These are phyloP conservation scores for Dicrurus megarhynchus DNA, from an alignment of 2,113 vertebrate genomes.

Conservation along the genomic window DNA sequence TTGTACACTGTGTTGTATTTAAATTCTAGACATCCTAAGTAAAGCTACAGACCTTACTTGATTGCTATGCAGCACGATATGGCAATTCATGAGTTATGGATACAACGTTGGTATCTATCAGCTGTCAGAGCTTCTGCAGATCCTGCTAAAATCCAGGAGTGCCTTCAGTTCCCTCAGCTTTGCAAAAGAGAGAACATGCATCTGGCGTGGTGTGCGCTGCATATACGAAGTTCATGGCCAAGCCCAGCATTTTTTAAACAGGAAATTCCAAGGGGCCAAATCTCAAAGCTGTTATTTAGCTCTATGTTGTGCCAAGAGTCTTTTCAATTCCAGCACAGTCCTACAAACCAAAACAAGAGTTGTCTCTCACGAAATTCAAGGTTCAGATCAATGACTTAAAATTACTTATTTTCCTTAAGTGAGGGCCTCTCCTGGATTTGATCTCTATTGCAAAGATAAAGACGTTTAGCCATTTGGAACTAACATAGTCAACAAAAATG, in stretches of 20 bases:
- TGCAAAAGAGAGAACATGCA: background rate
- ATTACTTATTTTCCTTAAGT: background rate
- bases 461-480: background rate
- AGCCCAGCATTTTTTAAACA: slow-evolving; percentile 41
- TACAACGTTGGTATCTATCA: background rate
- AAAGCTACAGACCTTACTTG: background rate
- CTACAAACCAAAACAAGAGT: slow-evolving; percentile 6
- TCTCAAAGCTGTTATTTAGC: slow-evolving; percentile 25
- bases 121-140: background rate
- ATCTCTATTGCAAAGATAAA: background rate
- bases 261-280: slow-evolving; percentile 51
- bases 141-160: background rate
- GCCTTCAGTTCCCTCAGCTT: background rate
- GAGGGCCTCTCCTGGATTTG: background rate
- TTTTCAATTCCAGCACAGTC: background rate
- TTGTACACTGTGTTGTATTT: background rate
- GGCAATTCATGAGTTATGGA: background rate
- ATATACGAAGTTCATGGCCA: background rate
- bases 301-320: background rate
- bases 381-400: background rate
- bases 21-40: background rate
- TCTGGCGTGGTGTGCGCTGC: background rate
- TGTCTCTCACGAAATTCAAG: background rate
- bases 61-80: background rate
- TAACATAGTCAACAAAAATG: background rate